Base-by-base conservation (phyloP, 2,113 vertebrate genomes). In the Chamaea fasciata region DNA sequence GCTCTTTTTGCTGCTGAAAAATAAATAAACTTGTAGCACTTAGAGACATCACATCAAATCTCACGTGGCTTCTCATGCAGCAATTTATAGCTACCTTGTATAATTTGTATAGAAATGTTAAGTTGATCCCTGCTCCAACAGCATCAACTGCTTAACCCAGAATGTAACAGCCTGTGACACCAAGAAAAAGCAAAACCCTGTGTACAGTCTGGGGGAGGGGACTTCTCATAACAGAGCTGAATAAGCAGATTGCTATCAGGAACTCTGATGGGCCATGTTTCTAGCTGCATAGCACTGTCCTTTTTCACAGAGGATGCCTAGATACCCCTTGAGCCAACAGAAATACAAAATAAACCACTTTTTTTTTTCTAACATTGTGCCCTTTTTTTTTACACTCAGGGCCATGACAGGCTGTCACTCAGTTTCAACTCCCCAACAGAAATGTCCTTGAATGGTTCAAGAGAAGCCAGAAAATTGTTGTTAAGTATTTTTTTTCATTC, bases 31-130 rank as follows among this genome's bases (percentile, higher is more conserved):
- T 52, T 67, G 56, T 78, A 94, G 76, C 86, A 64, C 80, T 96
- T 81, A 39, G 42, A 90, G 80, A 81, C 86, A 80, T 83, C 68
- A 52, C 77, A 67, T 92, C 76, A 63, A 94, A 74, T 97, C 94
- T 92, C 87, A 49, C 19, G 5, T 84, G 95, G 65, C n/a, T 92
- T 94, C 86, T 94, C 65, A 44, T 87, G 86, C 33, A 84, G 83
- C 86, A 92, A 92, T 95, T 86, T 96, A 94, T 93, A 95, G 73
- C 83, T 88, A 90, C 86, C 80, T 83, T 92, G 53, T 94, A 62
- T 74, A 94, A 75, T 91, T 89, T 84, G 76, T 94, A 83, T 53
- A 95, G 83, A 89, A 96, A 93, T 42, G 74, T 83, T 83, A 81
- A 75, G 56, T 11, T 89, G 80, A 88, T 95, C 65, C 47, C 80